A percentile compares a stretch with the other conserved stretches of the same genome.
These are phyloP conservation scores for Drosophila mayri DNA, from an alignment of 1,140 invertebrate species.

Conservation along the genomic window DNA sequence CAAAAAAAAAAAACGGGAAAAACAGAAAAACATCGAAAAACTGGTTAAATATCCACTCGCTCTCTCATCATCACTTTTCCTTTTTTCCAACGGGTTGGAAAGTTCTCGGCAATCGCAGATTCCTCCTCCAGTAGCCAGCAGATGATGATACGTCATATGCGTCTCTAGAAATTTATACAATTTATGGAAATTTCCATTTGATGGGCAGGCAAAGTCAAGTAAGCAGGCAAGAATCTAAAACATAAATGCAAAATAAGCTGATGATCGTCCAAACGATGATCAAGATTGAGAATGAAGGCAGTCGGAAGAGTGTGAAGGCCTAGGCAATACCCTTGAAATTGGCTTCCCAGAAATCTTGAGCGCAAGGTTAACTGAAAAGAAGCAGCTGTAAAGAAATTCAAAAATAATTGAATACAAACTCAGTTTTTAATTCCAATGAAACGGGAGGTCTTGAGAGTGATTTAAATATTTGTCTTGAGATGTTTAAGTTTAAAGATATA, in stretches of 20 bases:
- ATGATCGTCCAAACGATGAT: constrained; percentile 31
- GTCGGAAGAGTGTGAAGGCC: not conserved
- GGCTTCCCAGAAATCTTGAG: constrained; percentile 17
- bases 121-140: constrained; percentile 8
- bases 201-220: constrained; percentile 17
- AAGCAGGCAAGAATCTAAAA: constrained; percentile 16
- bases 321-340: constrained; percentile 27
- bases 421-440: constrained; percentile 2
- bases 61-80: constrained; percentile 65
- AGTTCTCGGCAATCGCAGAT: constrained; percentile 62
- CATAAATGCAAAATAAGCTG: constrained; percentile 4
- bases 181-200: constrained; percentile 61
- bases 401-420: constrained; percentile 20
- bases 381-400: constrained; percentile 9
- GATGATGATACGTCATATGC: constrained; percentile 32
- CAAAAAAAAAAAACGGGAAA: constrained; percentile 23
- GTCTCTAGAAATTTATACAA: constrained; percentile 39
- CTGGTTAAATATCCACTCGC: constrained; percentile 48
- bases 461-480: not conserved
- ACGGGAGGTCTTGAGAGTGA: not conserved
- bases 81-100: constrained; percentile 76
- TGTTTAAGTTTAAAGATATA: not conserved
- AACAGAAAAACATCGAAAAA: constrained; percentile 32
- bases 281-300: constrained; percentile 16
- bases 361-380: constrained; percentile 4